Base-by-base conservation (phyloP, 1,140 invertebrate genomes). In the Drosophila baimaii region DNA sequence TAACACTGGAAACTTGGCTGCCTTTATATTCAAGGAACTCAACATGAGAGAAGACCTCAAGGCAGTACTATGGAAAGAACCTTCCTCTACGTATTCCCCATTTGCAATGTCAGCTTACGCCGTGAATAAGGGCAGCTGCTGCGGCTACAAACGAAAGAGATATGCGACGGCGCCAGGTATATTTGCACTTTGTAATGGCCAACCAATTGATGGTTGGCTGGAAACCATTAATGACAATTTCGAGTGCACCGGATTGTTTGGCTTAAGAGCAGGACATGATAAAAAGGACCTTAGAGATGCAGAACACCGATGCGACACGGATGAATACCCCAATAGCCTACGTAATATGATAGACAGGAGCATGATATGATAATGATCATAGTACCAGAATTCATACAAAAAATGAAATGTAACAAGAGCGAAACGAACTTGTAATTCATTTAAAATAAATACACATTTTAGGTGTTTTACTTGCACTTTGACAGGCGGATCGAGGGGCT, bases 151-250 rank as follows among this genome's bases (percentile, higher is more conserved):
- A 47, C 15, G 15, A n/a, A 47, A 25, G 23, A 47, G 44, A 25
- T 25, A 25, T 47, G 23, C 15, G 8, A 4, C 8, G 25, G 44
- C 44, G 2, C 44, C 44, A n/a, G 44, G 44, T 25, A 23, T 25
- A n/a, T 47, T 47, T 10, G 44, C 44, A n/a, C 15, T 47, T 2
- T 47, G 23, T 27, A 47, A 47, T 47, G 46, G 23, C 9, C 9
- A 47, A 47, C 2, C 27, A 27, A 47, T 47, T 10, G 46, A 47
- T 13, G 46, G 46, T 47, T 47, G 46, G 46, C 23, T 47, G 2
- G 46, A 47, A 47, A 47, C 46, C 15, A 47, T 47, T 47, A 47
- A 47, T n/a, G 23, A 47, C 9, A 47, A 47, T 27, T 47, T 47
- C 15, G 15, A 47, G 25, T 47, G 9, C 46, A 47, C 8, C 4